Base-by-base conservation (phyloP, 2,888 invertebrate species). In the Epinotia demarniana region DNA sequence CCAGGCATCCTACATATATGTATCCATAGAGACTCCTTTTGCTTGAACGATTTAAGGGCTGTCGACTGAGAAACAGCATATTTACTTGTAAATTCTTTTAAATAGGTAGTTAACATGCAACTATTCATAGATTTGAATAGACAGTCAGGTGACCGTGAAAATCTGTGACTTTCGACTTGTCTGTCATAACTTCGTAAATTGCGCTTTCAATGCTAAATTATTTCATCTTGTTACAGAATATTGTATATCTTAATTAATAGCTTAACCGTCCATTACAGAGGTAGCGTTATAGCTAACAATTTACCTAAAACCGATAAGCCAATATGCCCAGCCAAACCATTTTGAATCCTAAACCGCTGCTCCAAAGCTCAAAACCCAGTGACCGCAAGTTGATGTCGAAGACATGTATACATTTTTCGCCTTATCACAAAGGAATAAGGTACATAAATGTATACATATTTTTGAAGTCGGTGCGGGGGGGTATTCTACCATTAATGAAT, bases 251-350 rank as follows among this genome's bases (percentile, higher is more conserved):
- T 53, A n/a, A 43, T 57, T 39, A 62, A 55, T 72, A 72, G n/a
- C 55, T 43, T 16, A 33, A 3, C 63, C 64, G 58, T 46, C 66
- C 8, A 66, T 66, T 72, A 66, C 19, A 13, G 49, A 57, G 33
- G 60, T 73, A 61, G 73, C 67, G 73, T 73, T 67, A 67, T 67
- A 67, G 33, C 16, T 33, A 46, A 39, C 73, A 53, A 67, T 73
- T 49, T 61, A 43, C 53, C 33, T 13, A 61, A 67, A 33, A 43
- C 60, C 67, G 66, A 39, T 60, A 73, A 73, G 73, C 73, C 73
- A 73, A 61, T 67, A 53, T 64, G 8, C 18, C 12, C 1, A 3
- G 5, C 6, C 33, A 67, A n/a, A 13, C 11, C 3, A 67, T 39
- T 19, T n/a, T 61, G 19, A 13, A 18, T 53, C 55, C n/a, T 73